phyloP scores from a whole-genome alignment of 2,888 invertebrate species.

The Drosophila cognata region DNA sequence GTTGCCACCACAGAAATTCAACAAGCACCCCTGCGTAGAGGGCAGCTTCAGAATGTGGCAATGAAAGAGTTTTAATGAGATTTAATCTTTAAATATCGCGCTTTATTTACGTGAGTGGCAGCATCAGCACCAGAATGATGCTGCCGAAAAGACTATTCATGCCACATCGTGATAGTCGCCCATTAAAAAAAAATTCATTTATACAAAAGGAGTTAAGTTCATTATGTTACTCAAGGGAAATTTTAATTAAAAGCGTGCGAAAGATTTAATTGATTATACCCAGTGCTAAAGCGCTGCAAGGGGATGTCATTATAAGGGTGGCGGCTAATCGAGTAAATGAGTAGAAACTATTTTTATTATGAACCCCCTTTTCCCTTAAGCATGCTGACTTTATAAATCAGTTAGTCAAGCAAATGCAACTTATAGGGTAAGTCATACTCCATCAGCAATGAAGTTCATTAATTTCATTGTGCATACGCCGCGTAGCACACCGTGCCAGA shows the following conservation, averaged over 20 bases:
- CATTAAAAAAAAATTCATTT: slow-evolving; percentile 11
- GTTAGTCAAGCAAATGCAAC: neutral
- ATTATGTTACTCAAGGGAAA: slow-evolving; percentile 67
- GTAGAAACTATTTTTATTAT: neutral
- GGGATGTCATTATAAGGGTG: neutral
- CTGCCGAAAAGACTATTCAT: slow-evolving; percentile 43
- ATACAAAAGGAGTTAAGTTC: slow-evolving; percentile 66
- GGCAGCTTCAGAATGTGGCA: slow-evolving; percentile 45
- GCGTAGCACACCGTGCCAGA: slow-evolving; percentile 21
- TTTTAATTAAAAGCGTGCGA: slow-evolving; percentile 77
- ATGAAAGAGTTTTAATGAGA: slow-evolving; percentile 79
- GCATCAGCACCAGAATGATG: slow-evolving; percentile 18
- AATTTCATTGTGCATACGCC: slow-evolving; percentile 40
- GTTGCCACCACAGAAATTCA: slow-evolving; percentile 16
- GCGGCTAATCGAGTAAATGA: neutral
- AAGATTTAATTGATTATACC: slow-evolving; percentile 76
- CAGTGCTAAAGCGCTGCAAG: slow-evolving; percentile 16
- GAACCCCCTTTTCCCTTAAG: neutral
- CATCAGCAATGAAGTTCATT: neutral
- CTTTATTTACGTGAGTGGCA: slow-evolving; percentile 71
- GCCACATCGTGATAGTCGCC: slow-evolving; percentile 38
- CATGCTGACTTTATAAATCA: neutral
- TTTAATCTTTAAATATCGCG: slow-evolving; percentile 78
- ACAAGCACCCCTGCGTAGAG: neutral
- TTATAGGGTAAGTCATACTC: slow-evolving; percentile 17